Evolutionary conservation across 2,113 vertebrate genomes (phyloP).

Genomic region (Amazona vittata): DNA sequence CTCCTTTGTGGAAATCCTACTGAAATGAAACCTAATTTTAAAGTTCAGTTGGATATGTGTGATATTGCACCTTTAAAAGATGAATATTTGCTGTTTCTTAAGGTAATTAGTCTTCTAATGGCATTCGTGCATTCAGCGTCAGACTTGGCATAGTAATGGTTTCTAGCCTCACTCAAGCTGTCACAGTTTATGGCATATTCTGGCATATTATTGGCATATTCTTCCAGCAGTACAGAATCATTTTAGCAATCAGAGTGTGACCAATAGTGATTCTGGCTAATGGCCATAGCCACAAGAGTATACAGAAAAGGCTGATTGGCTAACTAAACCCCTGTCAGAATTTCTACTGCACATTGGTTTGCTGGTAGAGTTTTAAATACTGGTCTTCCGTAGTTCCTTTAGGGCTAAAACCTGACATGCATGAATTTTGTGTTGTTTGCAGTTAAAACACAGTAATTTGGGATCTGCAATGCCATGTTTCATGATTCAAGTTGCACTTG

Average conservation of each 20-base stretch:
- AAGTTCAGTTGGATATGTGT: neutral
- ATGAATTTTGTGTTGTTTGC: neutral
- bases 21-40: neutral
- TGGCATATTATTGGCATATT: constrained; percentile 28
- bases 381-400: neutral
- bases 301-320: neutral
- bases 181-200: neutral
- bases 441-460: neutral
- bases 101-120: neutral
- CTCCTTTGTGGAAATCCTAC: neutral
- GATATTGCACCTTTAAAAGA: neutral
- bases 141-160: neutral
- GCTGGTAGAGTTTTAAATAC: constrained; percentile 6
- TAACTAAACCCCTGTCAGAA: neutral
- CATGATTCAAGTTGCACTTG: neutral
- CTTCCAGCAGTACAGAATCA: neutral
- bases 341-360: constrained; percentile 44
- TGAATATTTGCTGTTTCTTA: neutral
- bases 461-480: neutral
- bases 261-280: neutral
- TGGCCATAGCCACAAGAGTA: neutral
- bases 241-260: neutral
- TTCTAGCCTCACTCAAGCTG: constrained; percentile 9
- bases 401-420: neutral
- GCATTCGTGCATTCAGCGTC: neutral